These are phyloP conservation scores for Ferdinandea cuprea DNA, from an alignment of 2,888 invertebrate species.

Conservation along the genomic window DNA sequence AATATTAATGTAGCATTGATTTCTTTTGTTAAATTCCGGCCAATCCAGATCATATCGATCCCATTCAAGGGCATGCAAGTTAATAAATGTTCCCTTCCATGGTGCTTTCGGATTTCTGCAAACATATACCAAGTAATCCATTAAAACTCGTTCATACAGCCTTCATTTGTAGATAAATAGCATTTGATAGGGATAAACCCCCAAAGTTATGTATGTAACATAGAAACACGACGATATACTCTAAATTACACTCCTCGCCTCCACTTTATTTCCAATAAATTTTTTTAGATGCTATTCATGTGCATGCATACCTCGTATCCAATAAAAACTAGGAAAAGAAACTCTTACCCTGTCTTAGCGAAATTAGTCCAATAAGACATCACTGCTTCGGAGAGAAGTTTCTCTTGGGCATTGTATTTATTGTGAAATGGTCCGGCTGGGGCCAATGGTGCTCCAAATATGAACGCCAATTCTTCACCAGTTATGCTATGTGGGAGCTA, in stretches of 20 bases:
- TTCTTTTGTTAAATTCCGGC: conserved; percentile 91
- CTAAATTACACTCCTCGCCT: background rate
- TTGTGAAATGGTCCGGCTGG: conserved; percentile 88
- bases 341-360: conserved; percentile 93
- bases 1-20: conserved; percentile 90
- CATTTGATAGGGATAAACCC: background rate
- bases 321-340: conserved; percentile 11
- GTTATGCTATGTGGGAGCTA: conserved; percentile 90
- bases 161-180: background rate
- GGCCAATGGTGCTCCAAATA: conserved; percentile 93
- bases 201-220: background rate
- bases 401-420: conserved; percentile 90
- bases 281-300: background rate
- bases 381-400: conserved; percentile 91
- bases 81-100: conserved; percentile 86
- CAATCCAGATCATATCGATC: conserved; percentile 89
- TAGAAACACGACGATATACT: no score
- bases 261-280: conserved; percentile 4
- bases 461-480: conserved; percentile 94
- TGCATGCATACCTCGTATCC: conserved; percentile 14
- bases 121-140: conserved; percentile 65
- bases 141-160: background rate
- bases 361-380: conserved; percentile 96
- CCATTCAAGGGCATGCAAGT: conserved; percentile 87
- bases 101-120: conserved; percentile 91